Evolutionary conservation across 2,797 vertebrate genomes (phyloP), one percentile per base, ranked within the genome.

Genomic region (Trichosurus vulpecula): DNA sequence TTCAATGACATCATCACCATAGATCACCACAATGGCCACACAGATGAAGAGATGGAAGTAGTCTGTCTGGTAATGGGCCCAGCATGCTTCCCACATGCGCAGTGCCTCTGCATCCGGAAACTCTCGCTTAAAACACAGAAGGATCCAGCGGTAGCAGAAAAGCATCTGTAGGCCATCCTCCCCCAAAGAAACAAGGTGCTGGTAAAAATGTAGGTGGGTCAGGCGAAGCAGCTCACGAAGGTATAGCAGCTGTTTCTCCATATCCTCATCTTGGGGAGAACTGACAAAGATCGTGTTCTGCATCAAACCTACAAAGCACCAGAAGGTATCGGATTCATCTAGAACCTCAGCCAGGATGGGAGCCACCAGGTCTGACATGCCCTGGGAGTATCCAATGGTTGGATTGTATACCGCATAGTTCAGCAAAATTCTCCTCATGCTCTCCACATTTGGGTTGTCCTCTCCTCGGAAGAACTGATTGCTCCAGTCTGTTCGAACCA

Each of bases 1-100:
- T 87, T 99, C 99, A 0, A 99, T 99, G 97, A 99, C 99, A 0
- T 99, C 99, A 27, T 99, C 99, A 41, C 99, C 99, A 0, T 99
- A 99, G 91, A 99, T 99, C 96, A 99, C 99, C 95, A 99, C 99
- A 93, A 99, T 99, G 98, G 99, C 99, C 98, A 99, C 99, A 0
- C 99, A 99, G 98, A 99, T 99, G 96, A 99, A 99, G 95, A 99
- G 99, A 99, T 99, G 99, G 99, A 99, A 99, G 98, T 99, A 99
- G 98, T 99, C 99, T 0, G 99, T 99, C 99, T 99, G 99, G 96
- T 99, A 99, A 98, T 99, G 99, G 25, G 99, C 99, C 99, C 99
- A 99, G 99, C 99, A 99, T 2, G 99, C 99, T 94, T 99, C 99
- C 99, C 99, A 99, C 99, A 99, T 99, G 90, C 99, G 99, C 98